phyloP scores from a whole-genome alignment of 2,797 vertebrate genomes.

The Chloroceryle amazona region DNA sequence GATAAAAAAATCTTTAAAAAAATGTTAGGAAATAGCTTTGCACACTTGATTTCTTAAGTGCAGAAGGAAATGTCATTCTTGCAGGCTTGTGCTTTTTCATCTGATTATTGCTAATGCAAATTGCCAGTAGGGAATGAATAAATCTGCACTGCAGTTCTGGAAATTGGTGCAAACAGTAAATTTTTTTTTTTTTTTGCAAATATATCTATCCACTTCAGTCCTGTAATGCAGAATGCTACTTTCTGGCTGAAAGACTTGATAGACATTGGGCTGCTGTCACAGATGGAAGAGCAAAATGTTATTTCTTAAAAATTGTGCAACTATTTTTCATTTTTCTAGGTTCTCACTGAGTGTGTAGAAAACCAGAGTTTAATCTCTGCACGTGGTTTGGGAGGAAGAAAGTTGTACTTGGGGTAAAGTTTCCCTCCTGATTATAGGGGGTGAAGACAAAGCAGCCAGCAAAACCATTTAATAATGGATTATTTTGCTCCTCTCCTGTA shows the following conservation, averaged over 20 bases:
- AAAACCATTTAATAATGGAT: background rate
- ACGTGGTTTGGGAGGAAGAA: background rate
- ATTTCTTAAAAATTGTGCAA: background rate
- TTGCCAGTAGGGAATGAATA: constrained; percentile 3
- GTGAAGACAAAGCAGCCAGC: background rate
- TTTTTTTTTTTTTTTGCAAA: background rate
- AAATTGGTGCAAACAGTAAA: background rate
- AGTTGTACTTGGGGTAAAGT: background rate
- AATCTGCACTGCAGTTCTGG: constrained; percentile 26
- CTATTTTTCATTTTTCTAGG: background rate
- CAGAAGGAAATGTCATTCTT: background rate
- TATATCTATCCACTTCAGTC: background rate
- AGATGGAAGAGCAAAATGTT: background rate
- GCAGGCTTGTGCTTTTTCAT: constrained; percentile 27
- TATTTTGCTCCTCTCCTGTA: background rate
- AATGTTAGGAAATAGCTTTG: background rate
- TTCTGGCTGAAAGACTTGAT: background rate
- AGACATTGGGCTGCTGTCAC: background rate
- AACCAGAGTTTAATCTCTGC: background rate
- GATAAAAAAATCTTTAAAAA: background rate
- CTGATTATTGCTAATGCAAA: constrained; percentile 47
- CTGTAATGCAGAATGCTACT: background rate
- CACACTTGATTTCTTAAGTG: background rate
- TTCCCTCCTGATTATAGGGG: background rate
- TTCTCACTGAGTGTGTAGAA: background rate